phyloP scores from a whole-genome alignment of 2,797 vertebrate genomes.

The Borostomias antarcticus region DNA sequence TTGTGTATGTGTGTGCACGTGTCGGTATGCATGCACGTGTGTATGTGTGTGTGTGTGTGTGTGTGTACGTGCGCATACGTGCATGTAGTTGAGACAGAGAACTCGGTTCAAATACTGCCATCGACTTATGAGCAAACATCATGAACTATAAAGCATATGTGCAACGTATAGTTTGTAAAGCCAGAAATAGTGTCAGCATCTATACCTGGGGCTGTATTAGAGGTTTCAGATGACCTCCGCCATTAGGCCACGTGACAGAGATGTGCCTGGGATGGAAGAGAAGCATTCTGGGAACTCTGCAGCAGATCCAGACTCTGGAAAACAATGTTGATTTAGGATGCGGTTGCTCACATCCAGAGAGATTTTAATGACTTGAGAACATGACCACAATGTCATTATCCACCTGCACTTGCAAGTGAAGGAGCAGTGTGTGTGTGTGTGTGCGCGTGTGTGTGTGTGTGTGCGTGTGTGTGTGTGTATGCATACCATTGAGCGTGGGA shows the following conservation, averaged over 20 bases:
- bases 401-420: conserved; percentile 26
- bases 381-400: conserved; percentile 37
- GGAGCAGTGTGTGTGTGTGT: conserved; percentile 5
- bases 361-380: conserved; percentile 34
- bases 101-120: conserved; percentile 35
- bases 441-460: conserved; percentile 13
- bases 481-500: no score
- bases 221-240: conserved; percentile 25
- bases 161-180: conserved; percentile 39
- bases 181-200: conserved; percentile 32
- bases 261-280: background rate
- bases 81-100: conserved; percentile 26
- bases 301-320: conserved; percentile 3
- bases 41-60: conserved; percentile 1
- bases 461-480: conserved; percentile 19
- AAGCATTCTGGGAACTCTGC: background rate
- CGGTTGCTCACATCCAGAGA: conserved; percentile 25
- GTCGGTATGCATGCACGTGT: conserved; percentile 17
- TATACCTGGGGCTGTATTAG: conserved; percentile 20
- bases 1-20: conserved; percentile 14
- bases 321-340: background rate
- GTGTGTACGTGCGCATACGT: background rate
- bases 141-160: conserved; percentile 45
- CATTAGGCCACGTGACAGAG: background rate
- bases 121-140: conserved; percentile 16